Conservation (phyloP, 2,797 vertebrate genomes). For the Enteromius anoplus region DNA sequence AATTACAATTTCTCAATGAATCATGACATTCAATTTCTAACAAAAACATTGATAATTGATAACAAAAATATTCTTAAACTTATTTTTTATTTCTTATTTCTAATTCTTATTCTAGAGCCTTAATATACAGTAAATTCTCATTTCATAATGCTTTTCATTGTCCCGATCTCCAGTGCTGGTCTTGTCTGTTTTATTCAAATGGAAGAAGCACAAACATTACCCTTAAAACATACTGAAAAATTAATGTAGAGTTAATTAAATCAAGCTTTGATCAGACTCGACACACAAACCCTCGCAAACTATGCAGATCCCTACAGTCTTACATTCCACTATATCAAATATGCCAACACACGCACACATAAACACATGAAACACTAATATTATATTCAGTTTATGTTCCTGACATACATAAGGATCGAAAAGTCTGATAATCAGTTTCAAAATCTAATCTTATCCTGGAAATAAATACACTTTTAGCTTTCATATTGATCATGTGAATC, state of each 20-base stretch:
- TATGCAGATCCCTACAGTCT: slow-evolving; percentile 42
- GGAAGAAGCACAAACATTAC: slow-evolving; percentile 47
- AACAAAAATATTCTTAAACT: neutral
- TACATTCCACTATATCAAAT: slow-evolving; percentile 48
- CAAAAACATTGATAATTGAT: neutral
- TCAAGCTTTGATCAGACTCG: slow-evolving; percentile 61
- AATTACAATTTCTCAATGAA: neutral
- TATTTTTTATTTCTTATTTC: neutral
- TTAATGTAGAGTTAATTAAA: slow-evolving; percentile 62
- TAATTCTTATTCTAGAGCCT: neutral
- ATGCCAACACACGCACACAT: slow-evolving; percentile 5
- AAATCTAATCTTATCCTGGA: neutral
- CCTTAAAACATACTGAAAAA: slow-evolving; percentile 63
- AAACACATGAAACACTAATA: slow-evolving; percentile 1
- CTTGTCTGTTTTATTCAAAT: slow-evolving; percentile 54
- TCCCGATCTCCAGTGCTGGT: neutral
- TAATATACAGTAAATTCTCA: neutral
- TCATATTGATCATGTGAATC: neutral
- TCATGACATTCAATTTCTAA: neutral
- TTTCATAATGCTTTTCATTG: neutral
- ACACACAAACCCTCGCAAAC: slow-evolving; percentile 57
- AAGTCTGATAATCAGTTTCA: neutral
- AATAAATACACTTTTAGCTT: neutral
- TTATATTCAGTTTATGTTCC: neutral
- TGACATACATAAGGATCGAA: neutral